Base-by-base conservation (phyloP, 2,888 invertebrate species). In the Eristalinus sepulchralis region DNA sequence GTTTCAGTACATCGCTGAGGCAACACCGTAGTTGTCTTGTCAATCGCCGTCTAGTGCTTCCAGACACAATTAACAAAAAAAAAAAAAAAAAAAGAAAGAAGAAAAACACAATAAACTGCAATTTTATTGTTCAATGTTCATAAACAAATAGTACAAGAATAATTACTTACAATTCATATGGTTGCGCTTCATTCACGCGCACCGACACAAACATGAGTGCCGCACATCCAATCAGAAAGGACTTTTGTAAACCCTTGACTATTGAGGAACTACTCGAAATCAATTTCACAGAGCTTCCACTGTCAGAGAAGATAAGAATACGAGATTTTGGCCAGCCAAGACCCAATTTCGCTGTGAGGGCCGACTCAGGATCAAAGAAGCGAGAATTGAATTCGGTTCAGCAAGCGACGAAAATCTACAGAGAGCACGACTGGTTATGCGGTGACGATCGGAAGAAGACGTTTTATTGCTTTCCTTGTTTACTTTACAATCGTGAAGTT, bases 341-440 rank as follows among this genome's bases (percentile, higher is more conserved):
- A 33, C 85, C 85, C 0, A 72, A 55, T 63, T 85, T 85, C 11
- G 22, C 20, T 11, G 2, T 60, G 1, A 76, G 57, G 60, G 17
- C 31, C 5, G 76, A 72, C 11, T 55, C 57, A 59, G 68, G 72
- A 2, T 11, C 72, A 20, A 5, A 47, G 47, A 64, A 59, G 4
- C 22, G 53, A 2, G 67, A 71, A 34, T 0, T 57, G 5, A 53
- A 9, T 8, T 20, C 20, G 33, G 2, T 22, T 6, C 8, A 34
- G 10, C 57, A 60, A 0, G 76, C 85, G 1, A 17, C 53, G 1
- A 81, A 78, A 60, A 31, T 81, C 4, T 85, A 85, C 70, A 85
- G 60, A 17, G 77, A 85, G 33, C 22, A 66, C 33, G 77, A 81
- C 47, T 85, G 85, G 85, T n/a, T 68, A 20, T 85, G 85, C 11